Base-by-base conservation (phyloP, 2,888 invertebrate genomes). In the Dasypogon diadema region DNA sequence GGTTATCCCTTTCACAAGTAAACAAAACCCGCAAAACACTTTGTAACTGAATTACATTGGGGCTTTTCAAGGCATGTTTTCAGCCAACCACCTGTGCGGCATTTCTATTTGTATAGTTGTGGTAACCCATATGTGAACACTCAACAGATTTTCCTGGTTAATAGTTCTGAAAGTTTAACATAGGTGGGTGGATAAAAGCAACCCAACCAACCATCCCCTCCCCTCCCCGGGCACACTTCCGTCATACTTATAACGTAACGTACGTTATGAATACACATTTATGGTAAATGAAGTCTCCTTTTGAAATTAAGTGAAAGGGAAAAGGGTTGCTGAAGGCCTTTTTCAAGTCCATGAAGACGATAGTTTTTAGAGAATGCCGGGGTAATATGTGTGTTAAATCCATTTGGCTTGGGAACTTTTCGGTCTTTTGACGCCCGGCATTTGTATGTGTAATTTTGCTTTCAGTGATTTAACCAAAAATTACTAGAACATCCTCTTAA, bases 241-340 rank as follows among this genome's bases (percentile, higher is more conserved):
- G n/a, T n/a, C n/a, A n/a, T n/a, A n/a, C n/a, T n/a, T n/a, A n/a
- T n/a, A n/a, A n/a, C n/a, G n/a, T 18, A 42, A 14, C 65, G 48
- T 30, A 42, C 24, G 46, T 65, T 42, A 22, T 54, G 51, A 10
- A 51, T 30, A 51, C 70, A 54, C 65, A 65, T 65, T 65, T 70
- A 54, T 70, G 54, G 18, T 54, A 54, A 70, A 70, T 54, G 56
- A 54, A 54, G 70, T 51, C 70, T 70, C 54, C 34, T 54, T 70
- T 70, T 51, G 70, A 70, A 54, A 70, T 30, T 51, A 37, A 70
- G 54, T 70, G 70, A 70, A 18, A 70, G 70, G 54, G 37, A 54
- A 70, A 70, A 70, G 70, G 70, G 70, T 54, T 70, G 34, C 70
- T 54, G 70, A 54, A 70, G 51, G 70, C 70, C 54, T 54, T 70